These are phyloP conservation scores for Kryphioiulus occultus DNA, from an alignment of 2,888 invertebrate species.

Conservation along the genomic window DNA sequence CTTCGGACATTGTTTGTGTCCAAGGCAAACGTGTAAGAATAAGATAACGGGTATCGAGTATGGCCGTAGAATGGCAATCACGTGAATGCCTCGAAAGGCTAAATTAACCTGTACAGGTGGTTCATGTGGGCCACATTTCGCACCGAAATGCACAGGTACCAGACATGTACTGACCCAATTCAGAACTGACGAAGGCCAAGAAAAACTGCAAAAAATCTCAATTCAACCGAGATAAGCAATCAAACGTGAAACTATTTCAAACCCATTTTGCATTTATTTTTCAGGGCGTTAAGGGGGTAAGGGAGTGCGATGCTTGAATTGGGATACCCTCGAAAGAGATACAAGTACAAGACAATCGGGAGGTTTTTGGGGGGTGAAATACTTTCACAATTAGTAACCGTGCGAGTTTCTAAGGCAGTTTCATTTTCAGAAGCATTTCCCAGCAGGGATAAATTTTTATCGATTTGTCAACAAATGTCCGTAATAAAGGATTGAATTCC, in stretches of 20 bases:
- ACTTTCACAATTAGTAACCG: not conserved
- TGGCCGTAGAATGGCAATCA: not conserved
- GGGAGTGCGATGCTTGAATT: not conserved
- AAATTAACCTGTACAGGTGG: conserved; percentile 9
- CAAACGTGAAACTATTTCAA: conserved; percentile 23
- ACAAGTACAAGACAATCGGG: not conserved
- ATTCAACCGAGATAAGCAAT: conserved; percentile 23
- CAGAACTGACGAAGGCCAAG: not conserved
- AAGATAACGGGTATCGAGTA: not conserved
- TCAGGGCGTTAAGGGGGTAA: not conserved
- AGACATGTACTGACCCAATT: conserved; percentile 1
- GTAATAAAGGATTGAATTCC: not conserved
- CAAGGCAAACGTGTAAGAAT: not conserved
- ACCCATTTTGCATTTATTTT: conserved; percentile 9
- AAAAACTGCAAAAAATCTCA: not conserved
- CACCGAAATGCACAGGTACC: not conserved
- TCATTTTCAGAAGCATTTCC: not conserved
- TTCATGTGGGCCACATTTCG: conserved; percentile 23
- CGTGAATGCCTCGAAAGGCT: not conserved
- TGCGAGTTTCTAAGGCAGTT: not conserved
- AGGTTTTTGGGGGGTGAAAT: not conserved
- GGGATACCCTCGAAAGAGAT: not conserved
- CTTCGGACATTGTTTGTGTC: not conserved
- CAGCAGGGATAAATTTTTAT: not conserved
- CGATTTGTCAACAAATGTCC: not conserved